Conservation (phyloP, 2,888 invertebrate genomes). For the Pogonocherus hispidulus region DNA sequence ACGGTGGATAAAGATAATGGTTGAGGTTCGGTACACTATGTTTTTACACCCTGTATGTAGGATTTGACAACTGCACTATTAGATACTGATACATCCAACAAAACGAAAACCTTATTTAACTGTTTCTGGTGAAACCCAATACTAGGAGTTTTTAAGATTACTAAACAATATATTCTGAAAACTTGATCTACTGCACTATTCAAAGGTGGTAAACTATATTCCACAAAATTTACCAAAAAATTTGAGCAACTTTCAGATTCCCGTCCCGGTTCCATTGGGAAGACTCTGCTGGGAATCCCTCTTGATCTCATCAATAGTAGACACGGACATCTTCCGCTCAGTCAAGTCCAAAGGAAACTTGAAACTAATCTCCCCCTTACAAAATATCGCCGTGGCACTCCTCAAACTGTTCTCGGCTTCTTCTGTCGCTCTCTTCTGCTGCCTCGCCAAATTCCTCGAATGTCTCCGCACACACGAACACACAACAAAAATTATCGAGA, state of each 20-base stretch:
- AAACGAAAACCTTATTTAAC: no score
- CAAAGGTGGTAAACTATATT: background rate
- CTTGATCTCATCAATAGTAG: slow-evolving; percentile 68
- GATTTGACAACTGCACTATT: no score
- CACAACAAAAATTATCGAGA: slow-evolving; percentile 69
- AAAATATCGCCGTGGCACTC: slow-evolving; percentile 66
- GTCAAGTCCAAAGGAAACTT: slow-evolving; percentile 72
- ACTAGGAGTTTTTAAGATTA: no score
- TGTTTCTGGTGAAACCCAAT: no score
- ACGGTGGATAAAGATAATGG: no score
- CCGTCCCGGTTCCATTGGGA: slow-evolving; percentile 62
- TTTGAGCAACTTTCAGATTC: slow-evolving; percentile 58
- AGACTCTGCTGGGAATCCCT: slow-evolving; percentile 62
- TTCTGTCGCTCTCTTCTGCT: slow-evolving; percentile 60
- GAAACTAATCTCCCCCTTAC: slow-evolving; percentile 72
- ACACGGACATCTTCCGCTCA: slow-evolving; percentile 66
- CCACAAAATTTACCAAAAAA: slow-evolving; percentile 26
- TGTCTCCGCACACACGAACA: slow-evolving; percentile 79
- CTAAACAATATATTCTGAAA: no score
- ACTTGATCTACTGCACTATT: no score
- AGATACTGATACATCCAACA: no score
- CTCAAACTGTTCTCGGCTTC: slow-evolving; percentile 60
- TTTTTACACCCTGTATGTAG: no score
- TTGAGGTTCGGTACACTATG: no score
- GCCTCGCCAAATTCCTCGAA: slow-evolving; percentile 72